phyloP scores from a whole-genome alignment of 2,888 invertebrate genomes.

The Lasioglossum lativentre region DNA sequence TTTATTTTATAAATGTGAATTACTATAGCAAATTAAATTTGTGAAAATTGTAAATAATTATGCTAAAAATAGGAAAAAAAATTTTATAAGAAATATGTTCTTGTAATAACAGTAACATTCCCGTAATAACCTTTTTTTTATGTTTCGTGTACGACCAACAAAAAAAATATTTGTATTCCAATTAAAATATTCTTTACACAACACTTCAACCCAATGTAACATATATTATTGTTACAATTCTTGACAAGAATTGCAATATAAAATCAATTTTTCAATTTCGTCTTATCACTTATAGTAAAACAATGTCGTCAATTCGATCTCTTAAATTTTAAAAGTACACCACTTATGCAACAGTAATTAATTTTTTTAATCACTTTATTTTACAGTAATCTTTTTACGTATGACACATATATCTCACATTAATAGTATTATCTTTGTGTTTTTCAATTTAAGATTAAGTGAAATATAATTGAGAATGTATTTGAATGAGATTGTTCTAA shows the following conservation, averaged over 20 bases:
- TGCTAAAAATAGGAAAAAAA: background rate
- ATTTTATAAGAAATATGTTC: background rate
- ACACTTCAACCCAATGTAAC: background rate
- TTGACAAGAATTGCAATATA: background rate
- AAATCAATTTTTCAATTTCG: background rate
- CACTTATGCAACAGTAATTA: constrained; percentile 30
- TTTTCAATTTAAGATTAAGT: constrained; percentile 25
- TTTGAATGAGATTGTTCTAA: constrained; percentile 25
- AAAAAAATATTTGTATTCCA: background rate
- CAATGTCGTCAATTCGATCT: background rate
- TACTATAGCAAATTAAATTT: background rate
- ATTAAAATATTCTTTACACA: background rate
- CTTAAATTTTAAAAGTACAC: background rate
- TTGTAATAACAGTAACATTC: background rate
- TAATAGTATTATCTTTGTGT: constrained; percentile 17
- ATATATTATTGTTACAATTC: background rate
- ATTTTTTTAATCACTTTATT: constrained; percentile 28
- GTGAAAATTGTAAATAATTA: background rate
- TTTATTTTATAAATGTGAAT: constrained; percentile 3
- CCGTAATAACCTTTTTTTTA: background rate
- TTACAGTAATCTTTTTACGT: constrained; percentile 18
- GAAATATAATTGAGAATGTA: constrained; percentile 33
- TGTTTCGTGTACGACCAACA: background rate
- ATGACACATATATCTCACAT: constrained; percentile 38
- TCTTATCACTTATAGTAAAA: background rate